Percentiles rank a stretch among this genome's conserved stretches.
These are phyloP conservation scores for Orthonevra nobilis DNA, from an alignment of 2,888 invertebrate genomes.

Conservation along the genomic window DNA sequence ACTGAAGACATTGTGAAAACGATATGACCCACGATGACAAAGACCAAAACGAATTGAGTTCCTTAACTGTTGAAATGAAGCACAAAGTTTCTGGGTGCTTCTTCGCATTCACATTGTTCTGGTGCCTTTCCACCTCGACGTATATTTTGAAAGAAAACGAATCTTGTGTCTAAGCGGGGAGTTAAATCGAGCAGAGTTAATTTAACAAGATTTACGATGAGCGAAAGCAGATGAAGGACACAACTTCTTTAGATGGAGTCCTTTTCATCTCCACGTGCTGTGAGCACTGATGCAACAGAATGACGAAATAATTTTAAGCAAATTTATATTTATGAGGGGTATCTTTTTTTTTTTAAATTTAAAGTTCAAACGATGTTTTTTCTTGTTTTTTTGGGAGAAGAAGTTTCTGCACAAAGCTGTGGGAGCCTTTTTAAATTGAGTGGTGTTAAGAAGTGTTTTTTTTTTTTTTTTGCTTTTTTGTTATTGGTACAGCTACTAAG, in stretches of 20 bases:
- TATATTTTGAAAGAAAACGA: conserved; percentile 26
- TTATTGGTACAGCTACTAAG: too few species aligned
- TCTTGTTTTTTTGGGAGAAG: too few species aligned
- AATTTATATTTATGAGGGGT: not conserved
- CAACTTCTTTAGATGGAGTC: too few species aligned
- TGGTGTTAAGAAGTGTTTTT: too few species aligned
- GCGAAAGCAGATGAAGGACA: conserved; percentile 32
- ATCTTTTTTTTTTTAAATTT: conserved; percentile 12
- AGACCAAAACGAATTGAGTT: conserved; percentile 64
- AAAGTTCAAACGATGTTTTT: conserved; percentile 26
- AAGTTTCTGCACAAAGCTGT: too few species aligned
- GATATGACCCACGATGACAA: conserved; percentile 65
- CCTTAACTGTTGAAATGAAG: conserved; percentile 39
- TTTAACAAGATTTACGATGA: conserved; percentile 65
- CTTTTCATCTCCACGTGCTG: not conserved
- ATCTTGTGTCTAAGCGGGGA: conserved; percentile 46
- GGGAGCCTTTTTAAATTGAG: too few species aligned
- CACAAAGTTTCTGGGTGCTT: conserved; percentile 23
- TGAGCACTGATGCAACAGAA: conserved; percentile 38
- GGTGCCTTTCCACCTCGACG: conserved; percentile 13
- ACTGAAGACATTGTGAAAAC: conserved; percentile 60
- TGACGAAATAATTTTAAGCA: conserved; percentile 19
- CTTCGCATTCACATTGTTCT: conserved; percentile 6
- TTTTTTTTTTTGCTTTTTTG: too few species aligned
- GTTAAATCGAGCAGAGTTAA: conserved; percentile 67